phyloP scores from a whole-genome alignment of 2,888 invertebrate species.

The Platycnemis pennipes region DNA sequence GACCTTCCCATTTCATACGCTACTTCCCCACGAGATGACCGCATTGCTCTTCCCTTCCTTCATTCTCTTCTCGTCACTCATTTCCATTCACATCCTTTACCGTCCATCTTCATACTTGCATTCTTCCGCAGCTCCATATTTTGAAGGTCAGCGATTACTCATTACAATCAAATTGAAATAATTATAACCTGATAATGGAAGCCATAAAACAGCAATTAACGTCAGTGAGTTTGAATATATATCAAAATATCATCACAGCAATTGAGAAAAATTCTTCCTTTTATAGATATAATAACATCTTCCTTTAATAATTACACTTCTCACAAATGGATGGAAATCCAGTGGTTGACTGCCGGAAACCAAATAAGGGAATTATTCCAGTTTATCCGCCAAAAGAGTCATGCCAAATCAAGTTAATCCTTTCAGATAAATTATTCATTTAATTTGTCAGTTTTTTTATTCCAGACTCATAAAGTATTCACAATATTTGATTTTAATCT shows the following conservation, averaged over 20 bases:
- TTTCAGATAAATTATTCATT: too few species aligned
- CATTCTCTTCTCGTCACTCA: neutral
- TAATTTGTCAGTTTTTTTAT: too few species aligned
- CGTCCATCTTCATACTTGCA: neutral
- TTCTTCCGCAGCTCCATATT: too few species aligned
- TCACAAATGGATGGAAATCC: neutral
- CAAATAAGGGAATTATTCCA: neutral
- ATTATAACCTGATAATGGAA: neutral
- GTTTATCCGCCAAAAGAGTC: neutral
- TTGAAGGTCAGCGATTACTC: neutral
- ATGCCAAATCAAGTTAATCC: too few species aligned
- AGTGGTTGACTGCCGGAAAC: neutral
- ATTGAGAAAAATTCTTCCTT: neutral
- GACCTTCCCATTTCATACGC: too few species aligned
- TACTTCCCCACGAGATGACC: too few species aligned
- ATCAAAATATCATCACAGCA: neutral
- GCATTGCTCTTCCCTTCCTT: neutral
- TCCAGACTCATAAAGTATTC: too few species aligned
- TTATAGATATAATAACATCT: neutral
- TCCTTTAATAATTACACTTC: neutral
- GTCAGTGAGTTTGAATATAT: neutral
- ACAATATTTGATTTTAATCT: too few species aligned
- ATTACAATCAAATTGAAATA: neutral
- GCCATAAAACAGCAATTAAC: neutral
- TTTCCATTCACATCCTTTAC: neutral